Evolutionary conservation across 37 sponge, comb jelly and placozoan genomes (phyloP).

Genomic region (Haliclona indistincta): DNA sequence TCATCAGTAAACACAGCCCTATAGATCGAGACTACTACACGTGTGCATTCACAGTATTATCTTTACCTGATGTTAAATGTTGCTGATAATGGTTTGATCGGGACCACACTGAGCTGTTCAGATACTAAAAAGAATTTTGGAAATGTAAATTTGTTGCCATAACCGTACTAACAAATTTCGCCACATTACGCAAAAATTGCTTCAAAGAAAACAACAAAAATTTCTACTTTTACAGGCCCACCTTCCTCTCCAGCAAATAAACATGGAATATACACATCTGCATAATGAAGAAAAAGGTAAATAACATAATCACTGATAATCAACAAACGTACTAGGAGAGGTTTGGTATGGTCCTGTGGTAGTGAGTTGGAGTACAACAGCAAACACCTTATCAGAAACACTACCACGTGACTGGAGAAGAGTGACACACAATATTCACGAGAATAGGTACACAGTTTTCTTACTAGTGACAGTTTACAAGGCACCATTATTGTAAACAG

Average conservation of each 20-base stretch:
- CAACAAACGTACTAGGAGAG: conserved; percentile 26
- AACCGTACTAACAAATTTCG: too few relatives aligned
- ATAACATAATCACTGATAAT: background rate
- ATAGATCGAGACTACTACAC: background rate
- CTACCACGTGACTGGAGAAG: conserved; percentile 30
- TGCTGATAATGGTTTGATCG: conserved; percentile 58
- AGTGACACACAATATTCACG: too few relatives aligned
- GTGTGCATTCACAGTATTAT: background rate
- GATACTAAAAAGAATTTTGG: background rate
- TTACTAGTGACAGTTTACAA: background rate
- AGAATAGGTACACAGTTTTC: background rate
- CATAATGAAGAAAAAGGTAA: background rate
- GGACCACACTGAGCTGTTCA: conserved; percentile 3
- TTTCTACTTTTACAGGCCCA: background rate
- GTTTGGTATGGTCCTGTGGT: conserved; percentile 31
- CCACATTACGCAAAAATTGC: too few relatives aligned
- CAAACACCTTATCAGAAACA: conserved; percentile 40
- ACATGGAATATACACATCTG: conserved; percentile 60
- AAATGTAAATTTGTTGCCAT: too few relatives aligned
- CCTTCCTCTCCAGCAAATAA: conserved; percentile 23
- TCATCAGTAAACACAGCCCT: conserved; percentile 61
- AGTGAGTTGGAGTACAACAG: conserved; percentile 27
- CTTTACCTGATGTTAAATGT: conserved; percentile 27
- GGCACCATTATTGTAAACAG: background rate
- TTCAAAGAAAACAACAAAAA: background rate